Base-by-base conservation (phyloP, 2,888 invertebrate species). In the Hofmannophila pseudospretella region DNA sequence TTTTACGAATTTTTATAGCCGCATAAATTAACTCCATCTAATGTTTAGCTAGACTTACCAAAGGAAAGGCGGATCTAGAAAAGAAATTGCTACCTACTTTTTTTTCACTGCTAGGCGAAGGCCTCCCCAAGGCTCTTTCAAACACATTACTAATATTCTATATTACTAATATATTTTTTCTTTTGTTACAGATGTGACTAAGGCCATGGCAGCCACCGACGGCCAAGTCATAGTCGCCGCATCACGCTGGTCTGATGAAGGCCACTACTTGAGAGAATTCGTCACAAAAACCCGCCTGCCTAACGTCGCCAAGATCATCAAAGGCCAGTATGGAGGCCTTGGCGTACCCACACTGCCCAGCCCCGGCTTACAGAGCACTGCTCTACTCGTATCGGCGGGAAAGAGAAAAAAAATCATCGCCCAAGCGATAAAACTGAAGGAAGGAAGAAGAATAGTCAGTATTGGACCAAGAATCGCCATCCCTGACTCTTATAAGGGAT, bases 301-400 rank as follows among this genome's bases (percentile, higher is more conserved):
- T 8, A 93, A 92, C 54, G 93, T 97, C 53, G 95, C 96, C 40
- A 96, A 96, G 77, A 94, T 97, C 65, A 94, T 95, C 59, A 96
- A 97, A 78, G 97, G 98, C 47, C 96, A 97, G 74, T 97, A 97
- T 84, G 93, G 94, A 49, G 94, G 94, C 39, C 89, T 98, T 34
- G 97, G 97, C 16, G 96, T 95, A 10, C 96, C 96, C 1, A 94
- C 95, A 0, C 80, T 96, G 31, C 95, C 96, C 23, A 95, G 94
- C 58, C 96, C 96, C 3, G 93, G 95, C 41, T 88, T 96, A 14
- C 95, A 96, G 63, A 94, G 95, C 58, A 94, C 96, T 11, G 94
- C 96, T 3, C 82, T 97, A 32, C 90, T 97, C 38, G 90, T 96
- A 39, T 94, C 96, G 38, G 94, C 93, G 3, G 96, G 96, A 34